A percentile compares a stretch with the other conserved stretches of the same genome.
Evolutionary conservation across 2,888 invertebrate genomes (phyloP).

Genomic region (Helicoverpa assulta): DNA sequence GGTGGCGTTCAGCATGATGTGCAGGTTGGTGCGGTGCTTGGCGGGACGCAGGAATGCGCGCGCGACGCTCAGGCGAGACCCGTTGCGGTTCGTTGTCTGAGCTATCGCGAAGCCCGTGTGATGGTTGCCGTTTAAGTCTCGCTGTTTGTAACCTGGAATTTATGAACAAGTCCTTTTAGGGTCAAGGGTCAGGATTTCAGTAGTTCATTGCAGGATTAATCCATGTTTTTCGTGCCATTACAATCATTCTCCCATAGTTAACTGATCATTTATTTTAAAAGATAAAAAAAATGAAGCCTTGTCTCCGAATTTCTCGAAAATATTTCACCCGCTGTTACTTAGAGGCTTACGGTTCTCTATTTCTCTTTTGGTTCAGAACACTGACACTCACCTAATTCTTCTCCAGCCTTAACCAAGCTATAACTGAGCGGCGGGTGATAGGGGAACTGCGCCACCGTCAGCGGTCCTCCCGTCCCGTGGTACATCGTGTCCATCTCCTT

Average conservation of each 20-base stretch:
- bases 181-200: neutral
- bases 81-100: conserved; percentile 96
- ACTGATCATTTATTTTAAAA: no score
- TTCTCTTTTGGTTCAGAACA: no score
- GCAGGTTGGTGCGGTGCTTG: conserved; percentile 93
- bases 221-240: no score
- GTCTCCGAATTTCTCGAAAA: no score
- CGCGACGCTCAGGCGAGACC: conserved; percentile 95
- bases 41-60: conserved; percentile 96
- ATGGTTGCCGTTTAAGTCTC: conserved; percentile 95
- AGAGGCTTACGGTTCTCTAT: no score
- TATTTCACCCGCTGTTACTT: no score
- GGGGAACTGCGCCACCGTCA: conserved; percentile 95
- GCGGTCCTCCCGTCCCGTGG: conserved; percentile 94
- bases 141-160: conserved; percentile 91
- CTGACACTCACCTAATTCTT: conserved; percentile 91
- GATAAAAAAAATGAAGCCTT: no score
- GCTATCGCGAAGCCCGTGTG: conserved; percentile 97
- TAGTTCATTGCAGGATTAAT: no score
- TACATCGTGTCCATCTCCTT: conserved; percentile 94
- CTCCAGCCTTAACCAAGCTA: conserved; percentile 94
- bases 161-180: neutral
- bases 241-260: no score
- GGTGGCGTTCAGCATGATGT: conserved; percentile 95
- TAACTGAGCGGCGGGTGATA: conserved; percentile 96